phyloP scores from a whole-genome alignment of 2,113 vertebrate species.

The Psephotus haematonotus region DNA sequence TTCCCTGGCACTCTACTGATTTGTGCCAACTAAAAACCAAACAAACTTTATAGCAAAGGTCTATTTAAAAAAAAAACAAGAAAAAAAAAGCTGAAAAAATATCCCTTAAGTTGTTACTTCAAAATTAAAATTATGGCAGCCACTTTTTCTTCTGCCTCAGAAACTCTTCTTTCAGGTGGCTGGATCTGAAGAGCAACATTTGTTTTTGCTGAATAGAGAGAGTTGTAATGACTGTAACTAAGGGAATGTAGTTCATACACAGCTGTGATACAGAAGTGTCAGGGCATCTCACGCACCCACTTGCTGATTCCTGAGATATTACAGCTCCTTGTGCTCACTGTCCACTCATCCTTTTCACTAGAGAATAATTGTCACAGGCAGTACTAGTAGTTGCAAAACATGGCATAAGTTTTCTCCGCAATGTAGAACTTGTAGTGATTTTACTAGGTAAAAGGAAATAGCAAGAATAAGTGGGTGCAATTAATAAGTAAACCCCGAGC shows the following conservation, averaged over 20 bases:
- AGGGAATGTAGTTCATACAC: not conserved
- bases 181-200: not conserved
- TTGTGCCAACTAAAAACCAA: not conserved
- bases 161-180: not conserved
- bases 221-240: not conserved
- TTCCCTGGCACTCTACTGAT: not conserved
- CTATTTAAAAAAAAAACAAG: not conserved
- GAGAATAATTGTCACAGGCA: not conserved
- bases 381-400: not conserved
- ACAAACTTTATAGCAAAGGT: not conserved
- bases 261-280: not conserved
- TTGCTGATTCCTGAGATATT: accelerated
- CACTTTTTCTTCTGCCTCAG: not conserved
- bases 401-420: not conserved
- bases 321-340: not conserved
- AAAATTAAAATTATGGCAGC: not conserved
- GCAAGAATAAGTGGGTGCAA: not conserved
- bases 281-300: not conserved
- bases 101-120: not conserved
- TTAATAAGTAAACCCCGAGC: not conserved
- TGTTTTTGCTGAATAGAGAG: not conserved
- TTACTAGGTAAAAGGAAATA: not conserved
- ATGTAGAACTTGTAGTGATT: not conserved
- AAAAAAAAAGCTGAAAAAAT: not conserved
- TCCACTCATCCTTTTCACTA: not conserved